These are phyloP conservation scores for Tautogolabrus adspersus DNA, from an alignment of 2,113 vertebrate species.

Conservation along the genomic window DNA sequence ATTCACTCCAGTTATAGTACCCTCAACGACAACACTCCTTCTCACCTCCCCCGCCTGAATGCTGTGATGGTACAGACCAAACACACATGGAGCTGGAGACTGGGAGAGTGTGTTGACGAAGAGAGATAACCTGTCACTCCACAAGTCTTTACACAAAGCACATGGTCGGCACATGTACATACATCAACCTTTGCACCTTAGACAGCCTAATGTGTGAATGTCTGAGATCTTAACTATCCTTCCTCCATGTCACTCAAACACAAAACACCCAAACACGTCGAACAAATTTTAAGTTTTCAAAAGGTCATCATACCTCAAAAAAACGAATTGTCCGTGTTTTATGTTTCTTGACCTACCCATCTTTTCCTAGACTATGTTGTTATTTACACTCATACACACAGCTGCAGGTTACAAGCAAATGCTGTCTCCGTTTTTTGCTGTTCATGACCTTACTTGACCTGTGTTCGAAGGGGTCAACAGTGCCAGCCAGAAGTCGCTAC, in stretches of 20 bases:
- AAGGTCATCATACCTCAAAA: not conserved
- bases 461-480: conserved; percentile 57
- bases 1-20: conserved; percentile 50
- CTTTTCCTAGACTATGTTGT: too few relatives aligned
- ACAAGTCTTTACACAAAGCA: conserved; percentile 54
- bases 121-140: conserved; percentile 68
- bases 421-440: conserved; percentile 17
- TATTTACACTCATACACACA: not conserved
- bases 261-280: not conserved
- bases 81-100: conserved; percentile 39
- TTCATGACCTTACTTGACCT: conserved; percentile 60
- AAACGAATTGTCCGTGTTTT: too few relatives aligned
- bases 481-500: conserved; percentile 68
- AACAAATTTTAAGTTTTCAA: conserved; percentile 1
- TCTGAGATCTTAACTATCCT: conserved; percentile 49
- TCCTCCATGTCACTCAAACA: conserved; percentile 20
- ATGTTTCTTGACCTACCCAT: too few relatives aligned
- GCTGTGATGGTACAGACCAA: conserved; percentile 54
- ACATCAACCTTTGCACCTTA: conserved; percentile 56
- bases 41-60: conserved; percentile 37
- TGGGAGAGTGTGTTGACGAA: not conserved
- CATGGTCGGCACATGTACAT: conserved; percentile 50
- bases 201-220: conserved; percentile 41
- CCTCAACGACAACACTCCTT: conserved; percentile 8
- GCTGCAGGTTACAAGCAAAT: conserved; percentile 22